Percentiles rank a stretch among this genome's conserved stretches.
Evolutionary conservation across 2,888 invertebrate species (phyloP).

Genomic region (Tanytarsus gracilentus): DNA sequence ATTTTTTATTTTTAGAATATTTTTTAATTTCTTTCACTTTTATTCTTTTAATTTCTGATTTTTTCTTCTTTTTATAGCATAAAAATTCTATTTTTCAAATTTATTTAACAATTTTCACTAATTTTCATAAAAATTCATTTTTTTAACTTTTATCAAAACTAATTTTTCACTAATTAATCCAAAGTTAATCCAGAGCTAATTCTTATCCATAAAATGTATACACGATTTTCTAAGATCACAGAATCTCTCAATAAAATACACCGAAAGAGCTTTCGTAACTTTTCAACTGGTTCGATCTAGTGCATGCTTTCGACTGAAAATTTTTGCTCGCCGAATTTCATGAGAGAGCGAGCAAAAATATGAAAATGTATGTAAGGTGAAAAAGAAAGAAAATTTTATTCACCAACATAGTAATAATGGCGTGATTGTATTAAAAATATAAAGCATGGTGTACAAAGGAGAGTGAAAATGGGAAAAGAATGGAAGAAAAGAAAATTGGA

Average conservation of each 20-base stretch:
- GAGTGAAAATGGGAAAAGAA: background rate
- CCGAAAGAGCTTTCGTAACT: background rate
- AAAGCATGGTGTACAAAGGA: background rate
- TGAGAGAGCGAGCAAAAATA: background rate
- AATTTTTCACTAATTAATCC: background rate
- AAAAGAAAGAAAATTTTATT: background rate
- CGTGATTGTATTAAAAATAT: too few relatives aligned
- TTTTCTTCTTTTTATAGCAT: background rate
- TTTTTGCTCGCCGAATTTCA: background rate
- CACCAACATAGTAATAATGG: background rate
- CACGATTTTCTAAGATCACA: background rate
- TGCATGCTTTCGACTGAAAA: conserved; percentile 25
- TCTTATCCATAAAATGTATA: background rate
- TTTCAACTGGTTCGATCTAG: background rate
- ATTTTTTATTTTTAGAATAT: too few relatives aligned
- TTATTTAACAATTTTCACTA: too few relatives aligned
- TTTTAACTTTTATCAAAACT: background rate
- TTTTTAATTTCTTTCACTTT: too few relatives aligned
- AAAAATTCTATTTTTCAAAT: background rate
- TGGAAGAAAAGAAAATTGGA: background rate
- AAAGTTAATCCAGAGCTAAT: background rate
- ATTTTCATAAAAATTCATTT: too few relatives aligned
- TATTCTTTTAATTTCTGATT: too few relatives aligned
- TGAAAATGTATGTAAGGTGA: background rate
- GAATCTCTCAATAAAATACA: background rate